Percentiles rank a stretch among this genome's conserved stretches.
phyloP scores from a whole-genome alignment of 2,797 vertebrate species.

The Lerista edwardsae region DNA sequence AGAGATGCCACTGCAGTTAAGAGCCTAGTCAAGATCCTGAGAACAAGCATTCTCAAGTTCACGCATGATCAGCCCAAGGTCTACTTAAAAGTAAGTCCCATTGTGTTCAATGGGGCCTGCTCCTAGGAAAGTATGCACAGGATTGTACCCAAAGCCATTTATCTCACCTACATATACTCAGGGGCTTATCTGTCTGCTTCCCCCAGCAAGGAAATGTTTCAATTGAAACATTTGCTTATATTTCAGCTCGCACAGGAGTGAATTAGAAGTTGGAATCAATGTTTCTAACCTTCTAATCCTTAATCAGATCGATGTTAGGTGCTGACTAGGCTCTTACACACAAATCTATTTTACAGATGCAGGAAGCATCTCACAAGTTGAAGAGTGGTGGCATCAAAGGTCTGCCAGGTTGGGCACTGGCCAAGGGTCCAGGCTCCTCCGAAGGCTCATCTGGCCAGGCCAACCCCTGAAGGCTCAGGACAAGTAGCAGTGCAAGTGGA shows the following conservation, averaged over 20 bases:
- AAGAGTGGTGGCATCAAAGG: neutral
- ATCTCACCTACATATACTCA: neutral
- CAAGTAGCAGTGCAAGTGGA: too few relatives aligned
- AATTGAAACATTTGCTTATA: neutral
- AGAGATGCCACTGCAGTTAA: too few relatives aligned
- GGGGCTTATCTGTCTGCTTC: neutral
- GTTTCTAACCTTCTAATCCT: neutral
- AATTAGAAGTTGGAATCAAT: neutral
- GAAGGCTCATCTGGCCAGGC: too few relatives aligned
- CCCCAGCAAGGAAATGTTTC: neutral
- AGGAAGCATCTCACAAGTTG: neutral
- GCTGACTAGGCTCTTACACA: neutral
- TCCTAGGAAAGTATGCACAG: too few relatives aligned
- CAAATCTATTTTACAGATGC: neutral
- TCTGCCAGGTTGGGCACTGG: too few relatives aligned
- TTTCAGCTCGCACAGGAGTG: neutral
- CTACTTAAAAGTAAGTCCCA: too few relatives aligned
- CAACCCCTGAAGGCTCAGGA: too few relatives aligned
- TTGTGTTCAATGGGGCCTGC: too few relatives aligned
- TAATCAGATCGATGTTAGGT: neutral
- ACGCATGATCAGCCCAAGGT: too few relatives aligned
- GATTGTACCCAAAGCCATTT: too few relatives aligned
- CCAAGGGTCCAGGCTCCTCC: too few relatives aligned
- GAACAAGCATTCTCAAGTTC: too few relatives aligned
- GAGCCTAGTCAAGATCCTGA: neutral